Evolutionary conservation across 2,888 invertebrate genomes (phyloP).

Genomic region (Drosophila suboccidentalis): DNA sequence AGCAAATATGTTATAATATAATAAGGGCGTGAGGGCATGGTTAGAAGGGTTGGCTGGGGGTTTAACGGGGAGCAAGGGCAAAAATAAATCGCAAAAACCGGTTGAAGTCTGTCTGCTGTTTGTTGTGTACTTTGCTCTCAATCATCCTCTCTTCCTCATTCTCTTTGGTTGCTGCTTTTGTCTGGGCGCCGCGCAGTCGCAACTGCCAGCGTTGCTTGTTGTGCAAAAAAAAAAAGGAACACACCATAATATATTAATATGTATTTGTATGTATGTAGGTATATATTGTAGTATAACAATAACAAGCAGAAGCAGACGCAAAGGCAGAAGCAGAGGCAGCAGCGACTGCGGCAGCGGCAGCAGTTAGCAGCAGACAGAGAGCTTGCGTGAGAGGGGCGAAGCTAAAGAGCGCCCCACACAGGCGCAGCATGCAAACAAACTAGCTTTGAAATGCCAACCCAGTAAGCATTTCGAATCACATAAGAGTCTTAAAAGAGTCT

Average conservation of each 20-base stretch:
- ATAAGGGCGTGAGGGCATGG: slow-evolving; percentile 39
- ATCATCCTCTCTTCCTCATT: slow-evolving; percentile 16
- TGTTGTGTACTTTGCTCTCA: slow-evolving; percentile 37
- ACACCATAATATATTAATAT: slow-evolving; percentile 36
- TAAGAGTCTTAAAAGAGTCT: no score
- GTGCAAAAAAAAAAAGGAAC: slow-evolving; percentile 62
- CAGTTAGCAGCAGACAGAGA: slow-evolving; percentile 12
- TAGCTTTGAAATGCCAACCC: slow-evolving; percentile 71
- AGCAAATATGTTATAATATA: slow-evolving; percentile 70
- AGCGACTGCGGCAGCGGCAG: not conserved
- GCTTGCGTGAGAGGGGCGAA: slow-evolving; percentile 28
- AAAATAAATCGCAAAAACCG: slow-evolving; percentile 78
- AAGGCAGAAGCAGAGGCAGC: slow-evolving; percentile 25
- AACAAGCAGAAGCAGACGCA: slow-evolving; percentile 51
- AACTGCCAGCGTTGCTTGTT: slow-evolving; percentile 67
- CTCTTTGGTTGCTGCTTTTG: slow-evolving; percentile 17
- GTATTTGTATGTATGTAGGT: slow-evolving; percentile 7
- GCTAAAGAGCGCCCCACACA: slow-evolving; percentile 47
- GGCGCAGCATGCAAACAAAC: slow-evolving; percentile 70
- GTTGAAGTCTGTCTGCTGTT: slow-evolving; percentile 53
- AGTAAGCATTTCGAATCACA: no score
- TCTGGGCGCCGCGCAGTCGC: slow-evolving; percentile 65
- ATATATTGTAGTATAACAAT: slow-evolving; percentile 45
- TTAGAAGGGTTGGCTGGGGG: slow-evolving; percentile 6
- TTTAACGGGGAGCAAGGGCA: slow-evolving; percentile 55